Percentiles rank a stretch among this genome's conserved stretches.
phyloP scores from a whole-genome alignment of 2,888 invertebrate genomes.

The Conus canariensis region DNA sequence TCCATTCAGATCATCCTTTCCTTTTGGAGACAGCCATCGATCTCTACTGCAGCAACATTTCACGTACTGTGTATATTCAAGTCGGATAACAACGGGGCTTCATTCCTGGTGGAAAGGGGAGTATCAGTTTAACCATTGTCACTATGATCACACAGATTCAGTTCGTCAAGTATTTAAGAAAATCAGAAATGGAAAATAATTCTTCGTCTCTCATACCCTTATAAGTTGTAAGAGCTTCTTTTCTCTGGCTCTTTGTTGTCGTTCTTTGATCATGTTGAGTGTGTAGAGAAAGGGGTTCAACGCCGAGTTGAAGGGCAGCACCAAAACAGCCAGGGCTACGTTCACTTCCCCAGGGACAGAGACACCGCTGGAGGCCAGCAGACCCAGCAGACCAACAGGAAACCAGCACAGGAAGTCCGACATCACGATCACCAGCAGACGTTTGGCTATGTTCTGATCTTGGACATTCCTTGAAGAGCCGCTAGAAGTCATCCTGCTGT shows the following conservation, averaged over 20 bases:
- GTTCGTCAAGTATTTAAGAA: too few species aligned
- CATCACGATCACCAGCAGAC: not conserved
- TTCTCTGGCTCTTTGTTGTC: too few species aligned
- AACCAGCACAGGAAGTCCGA: conserved; percentile 7
- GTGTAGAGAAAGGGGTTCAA: not conserved
- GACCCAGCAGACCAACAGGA: not conserved
- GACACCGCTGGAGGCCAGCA: not conserved
- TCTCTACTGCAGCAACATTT: too few species aligned
- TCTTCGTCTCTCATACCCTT: not conserved
- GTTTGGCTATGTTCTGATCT: not conserved
- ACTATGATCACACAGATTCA: too few species aligned
- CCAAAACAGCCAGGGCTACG: not conserved
- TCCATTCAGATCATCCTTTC: too few species aligned
- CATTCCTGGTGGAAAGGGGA: too few species aligned
- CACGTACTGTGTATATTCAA: too few species aligned
- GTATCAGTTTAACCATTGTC: too few species aligned
- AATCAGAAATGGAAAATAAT: too few species aligned
- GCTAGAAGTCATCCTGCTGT: not conserved
- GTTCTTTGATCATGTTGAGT: not conserved
- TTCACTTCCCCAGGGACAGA: not conserved
- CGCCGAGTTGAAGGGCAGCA: not conserved
- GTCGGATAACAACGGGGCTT: too few species aligned
- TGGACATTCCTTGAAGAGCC: not conserved
- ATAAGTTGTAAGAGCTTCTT: too few species aligned
- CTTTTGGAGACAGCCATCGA: too few species aligned